Percentiles rank a stretch among this genome's conserved stretches.
Evolutionary conservation across 30 jellyfish, hydroid and myxozoan species (phyloP).

Genomic region (Aurelia sp.): DNA sequence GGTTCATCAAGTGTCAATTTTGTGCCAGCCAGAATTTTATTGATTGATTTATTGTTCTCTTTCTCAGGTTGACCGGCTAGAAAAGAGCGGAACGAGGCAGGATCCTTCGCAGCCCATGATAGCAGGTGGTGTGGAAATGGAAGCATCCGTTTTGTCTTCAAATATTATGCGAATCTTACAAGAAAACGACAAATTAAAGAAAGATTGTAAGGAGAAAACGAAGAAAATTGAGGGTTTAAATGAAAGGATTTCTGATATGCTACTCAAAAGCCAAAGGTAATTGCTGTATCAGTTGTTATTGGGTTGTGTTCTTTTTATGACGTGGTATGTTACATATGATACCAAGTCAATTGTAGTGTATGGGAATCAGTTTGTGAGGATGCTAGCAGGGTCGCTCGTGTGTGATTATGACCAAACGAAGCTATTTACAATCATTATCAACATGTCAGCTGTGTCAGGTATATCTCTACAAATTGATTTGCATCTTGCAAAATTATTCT

Average conservation of each 20-base stretch:
- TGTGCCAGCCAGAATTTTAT: too few species aligned
- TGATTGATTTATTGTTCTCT: background rate
- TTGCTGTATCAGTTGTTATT: background rate
- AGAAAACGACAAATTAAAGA: slow-evolving; percentile 83
- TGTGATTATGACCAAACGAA: too few species aligned
- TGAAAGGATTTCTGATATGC: slow-evolving; percentile 81
- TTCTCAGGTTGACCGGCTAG: slow-evolving; percentile 56
- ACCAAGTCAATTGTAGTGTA: too few species aligned
- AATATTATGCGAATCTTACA: slow-evolving; percentile 71
- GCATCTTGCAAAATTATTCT: too few species aligned
- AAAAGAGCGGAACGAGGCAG: slow-evolving; percentile 30
- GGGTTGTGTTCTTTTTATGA: too few species aligned
- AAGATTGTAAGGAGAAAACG: slow-evolving; percentile 81
- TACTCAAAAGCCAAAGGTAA: slow-evolving; percentile 76
- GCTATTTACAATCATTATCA: too few species aligned
- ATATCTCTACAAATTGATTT: too few species aligned
- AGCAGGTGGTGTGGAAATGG: slow-evolving; percentile 78
- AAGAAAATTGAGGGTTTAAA: slow-evolving; percentile 72
- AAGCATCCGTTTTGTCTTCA: slow-evolving; percentile 67
- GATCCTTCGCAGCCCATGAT: slow-evolving; percentile 31
- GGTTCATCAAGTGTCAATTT: too few species aligned
- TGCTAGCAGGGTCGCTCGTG: too few species aligned
- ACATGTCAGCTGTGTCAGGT: too few species aligned
- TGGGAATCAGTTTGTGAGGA: too few species aligned
- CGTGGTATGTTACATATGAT: too few species aligned